These are phyloP conservation scores for Parasteatoda lunata DNA, from an alignment of 2,888 invertebrate species.

Conservation along the genomic window DNA sequence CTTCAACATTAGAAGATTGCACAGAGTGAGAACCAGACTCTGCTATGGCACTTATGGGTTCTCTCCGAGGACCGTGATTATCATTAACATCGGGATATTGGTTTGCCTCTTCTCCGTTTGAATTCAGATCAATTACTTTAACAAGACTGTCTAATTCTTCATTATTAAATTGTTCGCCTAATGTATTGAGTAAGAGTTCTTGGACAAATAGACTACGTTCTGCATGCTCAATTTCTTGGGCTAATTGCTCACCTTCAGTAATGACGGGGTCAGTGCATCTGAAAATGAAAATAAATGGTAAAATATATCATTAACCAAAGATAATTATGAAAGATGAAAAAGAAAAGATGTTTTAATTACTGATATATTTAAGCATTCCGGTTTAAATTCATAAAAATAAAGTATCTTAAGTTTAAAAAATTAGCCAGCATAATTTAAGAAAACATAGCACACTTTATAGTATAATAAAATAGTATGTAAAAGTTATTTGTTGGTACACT, in stretches of 20 bases:
- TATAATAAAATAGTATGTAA: too few relatives aligned
- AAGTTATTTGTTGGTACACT: too few relatives aligned
- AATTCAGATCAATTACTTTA: conserved; percentile 58
- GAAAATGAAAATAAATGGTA: conserved; percentile 37
- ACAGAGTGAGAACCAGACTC: conserved; percentile 45
- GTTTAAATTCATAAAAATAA: too few relatives aligned
- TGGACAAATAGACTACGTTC: conserved; percentile 83
- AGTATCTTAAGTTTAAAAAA: too few relatives aligned
- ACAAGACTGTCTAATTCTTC: conserved; percentile 64
- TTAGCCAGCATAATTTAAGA: too few relatives aligned
- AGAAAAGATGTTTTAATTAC: too few relatives aligned
- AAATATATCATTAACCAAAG: too few relatives aligned
- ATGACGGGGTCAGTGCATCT: conserved; percentile 79
- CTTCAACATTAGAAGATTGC: conserved; percentile 40
- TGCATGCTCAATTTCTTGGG: conserved; percentile 78
- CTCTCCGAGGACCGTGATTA: conserved; percentile 55
- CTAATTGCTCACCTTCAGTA: conserved; percentile 77
- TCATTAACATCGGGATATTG: conserved; percentile 52
- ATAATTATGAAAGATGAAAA: too few relatives aligned
- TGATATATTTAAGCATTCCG: too few relatives aligned
- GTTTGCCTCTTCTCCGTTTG: conserved; percentile 31
- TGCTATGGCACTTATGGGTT: conserved; percentile 63
- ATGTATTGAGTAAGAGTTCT: conserved; percentile 81
- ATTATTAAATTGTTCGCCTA: conserved; percentile 74
- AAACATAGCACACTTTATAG: too few relatives aligned